Conservation (phyloP, 1,140 invertebrate genomes). For the Melanaphis sacchari region DNA sequence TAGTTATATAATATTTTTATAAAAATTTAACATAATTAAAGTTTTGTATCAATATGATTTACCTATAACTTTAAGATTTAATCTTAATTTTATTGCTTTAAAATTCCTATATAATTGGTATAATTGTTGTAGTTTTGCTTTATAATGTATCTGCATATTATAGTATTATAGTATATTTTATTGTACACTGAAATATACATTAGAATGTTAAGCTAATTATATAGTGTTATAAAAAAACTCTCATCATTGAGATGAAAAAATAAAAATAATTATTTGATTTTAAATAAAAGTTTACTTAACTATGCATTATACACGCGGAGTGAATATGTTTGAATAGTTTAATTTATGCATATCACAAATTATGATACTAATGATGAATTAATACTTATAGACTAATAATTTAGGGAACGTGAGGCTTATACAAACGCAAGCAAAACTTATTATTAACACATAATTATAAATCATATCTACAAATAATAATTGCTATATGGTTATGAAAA, state of each 20-base stretch:
- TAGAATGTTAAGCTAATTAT: not conserved
- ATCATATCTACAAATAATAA: conserved; percentile 41
- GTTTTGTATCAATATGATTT: not conserved
- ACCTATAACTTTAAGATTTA: not conserved
- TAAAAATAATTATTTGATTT: not conserved
- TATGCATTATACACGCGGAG: not conserved
- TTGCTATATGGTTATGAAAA: not conserved
- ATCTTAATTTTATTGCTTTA: no score
- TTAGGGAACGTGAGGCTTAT: not conserved
- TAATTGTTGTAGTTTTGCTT: no score
- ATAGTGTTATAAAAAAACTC: not conserved
- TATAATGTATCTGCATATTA: no score
- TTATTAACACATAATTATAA: conserved; percentile 20
- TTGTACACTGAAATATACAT: not conserved
- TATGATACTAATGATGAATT: not conserved
- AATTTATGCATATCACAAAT: not conserved
- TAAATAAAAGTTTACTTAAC: not conserved
- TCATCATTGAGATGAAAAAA: not conserved
- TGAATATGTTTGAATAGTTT: not conserved
- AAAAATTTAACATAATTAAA: not conserved
- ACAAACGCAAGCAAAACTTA: conserved; percentile 7
- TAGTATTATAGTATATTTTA: no score
- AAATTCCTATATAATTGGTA: no score
- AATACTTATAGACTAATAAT: not conserved
- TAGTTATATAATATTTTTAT: not conserved